These are phyloP conservation scores for Cancer borealis DNA, from an alignment of 2,888 invertebrate genomes.

Conservation along the genomic window DNA sequence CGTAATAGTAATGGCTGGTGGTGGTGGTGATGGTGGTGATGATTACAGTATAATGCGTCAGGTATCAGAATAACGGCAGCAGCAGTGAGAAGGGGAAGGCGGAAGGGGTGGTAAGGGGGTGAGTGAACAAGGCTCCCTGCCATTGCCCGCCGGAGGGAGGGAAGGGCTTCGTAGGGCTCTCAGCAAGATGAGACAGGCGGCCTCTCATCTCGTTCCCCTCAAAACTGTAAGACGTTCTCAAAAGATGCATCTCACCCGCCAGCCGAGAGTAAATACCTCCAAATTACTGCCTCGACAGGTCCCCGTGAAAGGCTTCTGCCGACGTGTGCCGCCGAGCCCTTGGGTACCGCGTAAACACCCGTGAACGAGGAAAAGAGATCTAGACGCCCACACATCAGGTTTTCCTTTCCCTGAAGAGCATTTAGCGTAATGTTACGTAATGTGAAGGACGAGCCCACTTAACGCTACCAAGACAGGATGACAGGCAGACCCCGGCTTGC, in stretches of 20 bases:
- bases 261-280: conserved; percentile 29
- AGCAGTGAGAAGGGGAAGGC: not conserved
- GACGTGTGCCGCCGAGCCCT: conserved; percentile 14
- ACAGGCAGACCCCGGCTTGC: not conserved
- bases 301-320: conserved; percentile 24
- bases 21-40: not conserved
- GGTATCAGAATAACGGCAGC: conserved; percentile 16
- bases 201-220: conserved; percentile 34
- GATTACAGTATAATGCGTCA: not conserved
- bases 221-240: conserved; percentile 33
- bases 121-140: not conserved
- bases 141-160: not conserved
- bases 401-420: not conserved
- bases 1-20: not conserved
- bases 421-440: not conserved
- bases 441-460: not conserved
- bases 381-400: not conserved
- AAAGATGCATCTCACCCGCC: conserved; percentile 23
- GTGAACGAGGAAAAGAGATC: not conserved
- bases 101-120: not conserved
- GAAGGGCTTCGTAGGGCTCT: not conserved
- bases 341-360: not conserved
- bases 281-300: not conserved
- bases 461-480: not conserved
- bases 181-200: conserved; percentile 34